phyloP scores from a whole-genome alignment of 2,888 invertebrate genomes.

The Syritta pipiens region DNA sequence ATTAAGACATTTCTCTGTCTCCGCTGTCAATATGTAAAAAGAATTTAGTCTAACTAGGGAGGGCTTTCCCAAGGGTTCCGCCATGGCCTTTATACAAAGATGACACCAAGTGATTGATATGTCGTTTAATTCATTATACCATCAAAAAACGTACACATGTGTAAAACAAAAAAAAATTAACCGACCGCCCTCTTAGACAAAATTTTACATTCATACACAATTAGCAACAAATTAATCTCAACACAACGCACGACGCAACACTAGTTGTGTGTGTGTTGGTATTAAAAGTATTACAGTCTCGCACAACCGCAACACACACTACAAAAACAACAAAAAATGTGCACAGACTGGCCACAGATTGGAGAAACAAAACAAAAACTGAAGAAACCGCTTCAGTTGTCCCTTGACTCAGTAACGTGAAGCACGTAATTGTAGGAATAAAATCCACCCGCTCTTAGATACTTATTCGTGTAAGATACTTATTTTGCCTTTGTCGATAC shows the following conservation, averaged over 20 bases:
- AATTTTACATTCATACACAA: too few species aligned
- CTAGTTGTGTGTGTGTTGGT: constrained; percentile 18
- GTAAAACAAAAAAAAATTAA: too few species aligned
- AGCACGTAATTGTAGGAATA: constrained; percentile 44
- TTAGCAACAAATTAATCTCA: not conserved
- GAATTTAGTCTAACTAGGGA: not conserved
- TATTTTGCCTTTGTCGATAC: too few species aligned
- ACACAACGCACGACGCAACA: constrained; percentile 34
- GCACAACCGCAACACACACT: constrained; percentile 24
- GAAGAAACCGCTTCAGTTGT: constrained; percentile 54
- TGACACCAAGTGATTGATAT: constrained; percentile 41
- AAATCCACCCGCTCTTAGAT: constrained; percentile 10
- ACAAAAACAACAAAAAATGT: not conserved
- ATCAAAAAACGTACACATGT: too few species aligned
- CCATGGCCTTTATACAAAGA: not conserved
- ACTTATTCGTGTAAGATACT: too few species aligned
- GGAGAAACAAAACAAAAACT: constrained; percentile 62
- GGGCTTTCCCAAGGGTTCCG: not conserved
- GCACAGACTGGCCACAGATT: constrained; percentile 13
- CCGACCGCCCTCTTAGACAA: too few species aligned
- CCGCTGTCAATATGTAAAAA: too few species aligned
- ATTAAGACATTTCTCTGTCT: too few species aligned
- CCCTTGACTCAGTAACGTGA: constrained; percentile 58
- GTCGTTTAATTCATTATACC: not conserved
- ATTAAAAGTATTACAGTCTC: too few species aligned